Conservation (phyloP, 2,888 invertebrate genomes). For the Orthosia gracilis region DNA sequence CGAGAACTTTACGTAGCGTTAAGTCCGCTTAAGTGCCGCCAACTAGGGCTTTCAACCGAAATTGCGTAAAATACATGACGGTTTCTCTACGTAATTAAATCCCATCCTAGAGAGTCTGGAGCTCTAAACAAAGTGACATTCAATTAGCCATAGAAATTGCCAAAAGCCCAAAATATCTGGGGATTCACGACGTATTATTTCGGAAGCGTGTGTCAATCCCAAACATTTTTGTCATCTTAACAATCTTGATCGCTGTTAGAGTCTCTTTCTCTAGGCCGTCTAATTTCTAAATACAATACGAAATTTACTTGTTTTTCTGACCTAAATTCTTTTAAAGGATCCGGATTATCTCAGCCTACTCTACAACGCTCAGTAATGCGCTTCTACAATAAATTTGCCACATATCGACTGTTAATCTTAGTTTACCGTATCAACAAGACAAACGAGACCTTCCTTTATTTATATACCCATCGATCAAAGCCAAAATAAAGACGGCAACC, state of each 20-base stretch:
- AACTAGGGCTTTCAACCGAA: constrained; percentile 59
- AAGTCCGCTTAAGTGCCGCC: constrained; percentile 57
- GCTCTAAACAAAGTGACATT: background rate
- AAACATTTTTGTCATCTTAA: background rate
- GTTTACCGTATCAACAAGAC: constrained; percentile 54
- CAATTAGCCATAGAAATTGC: background rate
- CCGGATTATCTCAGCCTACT: constrained; percentile 25
- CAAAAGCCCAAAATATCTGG: background rate
- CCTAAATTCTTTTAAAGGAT: constrained; percentile 1
- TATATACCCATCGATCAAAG: constrained; percentile 62
- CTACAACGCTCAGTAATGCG: constrained; percentile 6
- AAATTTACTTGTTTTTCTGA: constrained; percentile 2
- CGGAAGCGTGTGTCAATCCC: too few species aligned
- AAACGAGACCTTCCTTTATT: constrained; percentile 60
- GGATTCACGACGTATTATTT: background rate
- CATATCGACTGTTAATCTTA: constrained; percentile 55
- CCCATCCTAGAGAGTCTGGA: background rate
- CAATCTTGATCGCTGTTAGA: background rate
- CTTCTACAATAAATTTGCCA: constrained; percentile 29
- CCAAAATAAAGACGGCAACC: constrained; percentile 67
- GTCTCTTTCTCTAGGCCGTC: background rate
- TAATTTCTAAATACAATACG: background rate
- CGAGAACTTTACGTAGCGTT: constrained; percentile 58
- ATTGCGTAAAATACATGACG: constrained; percentile 43
- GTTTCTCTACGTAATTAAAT: constrained; percentile 30